Conservation (phyloP, 2,113 vertebrate species). For the Chaetura pelagica region DNA sequence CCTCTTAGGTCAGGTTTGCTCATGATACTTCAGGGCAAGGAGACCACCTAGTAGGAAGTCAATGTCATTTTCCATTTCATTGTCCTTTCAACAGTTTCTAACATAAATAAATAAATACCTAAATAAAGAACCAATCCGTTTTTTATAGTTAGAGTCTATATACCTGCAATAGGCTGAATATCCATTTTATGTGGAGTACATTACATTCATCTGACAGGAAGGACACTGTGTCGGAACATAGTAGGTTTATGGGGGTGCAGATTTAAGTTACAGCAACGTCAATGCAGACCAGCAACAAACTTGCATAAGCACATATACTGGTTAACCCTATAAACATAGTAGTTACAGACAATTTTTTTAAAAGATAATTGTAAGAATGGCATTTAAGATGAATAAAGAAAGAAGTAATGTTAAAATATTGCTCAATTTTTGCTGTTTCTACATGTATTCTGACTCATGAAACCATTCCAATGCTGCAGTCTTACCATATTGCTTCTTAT, state of each 20-base stretch:
- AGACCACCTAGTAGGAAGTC: background rate
- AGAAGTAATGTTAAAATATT: background rate
- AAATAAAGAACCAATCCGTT: background rate
- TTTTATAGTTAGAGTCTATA: background rate
- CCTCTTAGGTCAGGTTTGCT: background rate
- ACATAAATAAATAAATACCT: background rate
- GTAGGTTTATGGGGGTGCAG: background rate
- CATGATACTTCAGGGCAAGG: background rate
- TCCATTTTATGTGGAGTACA: background rate
- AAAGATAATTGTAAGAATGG: background rate
- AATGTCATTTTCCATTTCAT: background rate
- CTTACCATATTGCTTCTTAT: conserved; percentile 19
- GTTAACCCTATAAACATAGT: background rate
- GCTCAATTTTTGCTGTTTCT: background rate
- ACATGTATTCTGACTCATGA: background rate
- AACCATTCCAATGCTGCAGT: background rate
- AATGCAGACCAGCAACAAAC: background rate
- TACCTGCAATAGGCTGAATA: background rate
- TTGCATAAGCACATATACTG: background rate
- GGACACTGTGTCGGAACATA: background rate
- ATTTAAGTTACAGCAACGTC: background rate
- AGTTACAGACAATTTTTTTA: background rate
- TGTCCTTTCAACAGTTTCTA: background rate
- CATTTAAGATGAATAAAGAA: background rate
- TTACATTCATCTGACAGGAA: background rate